phyloP scores from a whole-genome alignment of 92 coral and sea anemone genomes.

The Nematostella vectensis region DNA sequence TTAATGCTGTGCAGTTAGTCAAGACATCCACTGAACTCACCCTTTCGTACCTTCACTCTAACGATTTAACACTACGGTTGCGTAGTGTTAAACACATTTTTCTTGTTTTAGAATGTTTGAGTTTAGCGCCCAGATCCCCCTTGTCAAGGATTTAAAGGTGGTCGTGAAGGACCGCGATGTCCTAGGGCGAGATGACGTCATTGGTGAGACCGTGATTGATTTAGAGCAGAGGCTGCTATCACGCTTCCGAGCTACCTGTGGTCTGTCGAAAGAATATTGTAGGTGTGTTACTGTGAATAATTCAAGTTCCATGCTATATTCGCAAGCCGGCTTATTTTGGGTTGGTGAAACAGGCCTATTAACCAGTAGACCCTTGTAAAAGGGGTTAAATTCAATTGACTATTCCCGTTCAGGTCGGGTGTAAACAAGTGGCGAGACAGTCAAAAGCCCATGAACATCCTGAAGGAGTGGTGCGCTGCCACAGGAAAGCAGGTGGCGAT shows the following conservation, averaged over 20 bases:
- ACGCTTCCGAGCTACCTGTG: slow-evolving; percentile 68
- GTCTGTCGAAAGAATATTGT: slow-evolving; percentile 63
- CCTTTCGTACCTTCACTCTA: too few relatives aligned
- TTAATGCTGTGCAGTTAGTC: too few relatives aligned
- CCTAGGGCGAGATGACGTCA: slow-evolving; percentile 69
- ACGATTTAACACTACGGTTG: too few relatives aligned
- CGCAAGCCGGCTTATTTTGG: too few relatives aligned
- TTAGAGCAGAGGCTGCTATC: slow-evolving; percentile 76
- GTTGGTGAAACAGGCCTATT: too few relatives aligned
- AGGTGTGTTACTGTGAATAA: too few relatives aligned
- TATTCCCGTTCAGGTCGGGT: slow-evolving; percentile 44
- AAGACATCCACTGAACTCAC: too few relatives aligned
- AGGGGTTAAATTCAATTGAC: too few relatives aligned
- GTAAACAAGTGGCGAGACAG: slow-evolving; percentile 72
- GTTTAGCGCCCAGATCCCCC: slow-evolving; percentile 60
- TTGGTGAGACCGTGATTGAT: slow-evolving; percentile 82
- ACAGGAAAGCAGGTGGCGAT: slow-evolving; percentile 50
- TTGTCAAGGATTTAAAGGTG: slow-evolving; percentile 75
- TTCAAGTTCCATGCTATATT: not conserved
- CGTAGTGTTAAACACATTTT: too few relatives aligned
- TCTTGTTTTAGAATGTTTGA: slow-evolving; percentile 56
- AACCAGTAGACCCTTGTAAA: too few relatives aligned
- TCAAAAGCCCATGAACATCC: slow-evolving; percentile 62
- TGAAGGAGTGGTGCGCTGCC: slow-evolving; percentile 63
- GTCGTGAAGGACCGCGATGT: slow-evolving; percentile 67